phyloP scores from a whole-genome alignment of 2,113 vertebrate genomes.

The Microcebus murinus region DNA sequence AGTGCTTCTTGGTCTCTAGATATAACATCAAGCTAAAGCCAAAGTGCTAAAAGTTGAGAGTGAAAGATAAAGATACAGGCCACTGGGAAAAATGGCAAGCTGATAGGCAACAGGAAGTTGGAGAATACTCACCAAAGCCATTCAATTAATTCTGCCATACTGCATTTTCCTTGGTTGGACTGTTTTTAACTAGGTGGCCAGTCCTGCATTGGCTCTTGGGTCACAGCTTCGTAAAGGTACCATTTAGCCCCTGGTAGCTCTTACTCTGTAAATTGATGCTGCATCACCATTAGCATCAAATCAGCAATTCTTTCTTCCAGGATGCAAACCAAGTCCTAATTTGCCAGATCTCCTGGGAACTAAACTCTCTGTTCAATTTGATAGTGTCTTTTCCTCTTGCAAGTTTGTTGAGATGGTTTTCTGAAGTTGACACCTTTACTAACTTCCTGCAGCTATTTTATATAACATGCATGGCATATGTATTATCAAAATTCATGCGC shows the following conservation, averaged over 20 bases:
- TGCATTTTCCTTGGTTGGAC: neutral
- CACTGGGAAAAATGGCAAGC: neutral
- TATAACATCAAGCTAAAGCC: neutral
- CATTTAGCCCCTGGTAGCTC: neutral
- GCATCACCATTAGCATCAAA: neutral
- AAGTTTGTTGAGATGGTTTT: slow-evolving; percentile 44
- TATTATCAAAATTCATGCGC: slow-evolving; percentile 5
- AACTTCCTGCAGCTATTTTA: slow-evolving; percentile 57
- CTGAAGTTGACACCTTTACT: slow-evolving; percentile 14
- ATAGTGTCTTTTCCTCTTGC: slow-evolving; percentile 37
- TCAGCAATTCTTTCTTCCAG: neutral
- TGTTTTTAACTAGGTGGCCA: neutral
- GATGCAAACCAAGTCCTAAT: neutral
- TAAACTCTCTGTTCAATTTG: neutral
- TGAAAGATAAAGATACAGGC: neutral
- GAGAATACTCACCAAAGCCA: neutral
- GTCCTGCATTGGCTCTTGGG: neutral
- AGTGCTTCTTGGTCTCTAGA: neutral
- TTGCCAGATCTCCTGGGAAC: neutral
- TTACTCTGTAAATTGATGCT: neutral
- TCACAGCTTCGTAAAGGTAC: neutral
- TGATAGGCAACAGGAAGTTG: neutral
- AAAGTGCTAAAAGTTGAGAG: neutral
- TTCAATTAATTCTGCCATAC: neutral
- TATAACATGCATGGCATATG: neutral